Conservation (phyloP, 2,888 invertebrate species). For the Cylloceria caligata region DNA sequence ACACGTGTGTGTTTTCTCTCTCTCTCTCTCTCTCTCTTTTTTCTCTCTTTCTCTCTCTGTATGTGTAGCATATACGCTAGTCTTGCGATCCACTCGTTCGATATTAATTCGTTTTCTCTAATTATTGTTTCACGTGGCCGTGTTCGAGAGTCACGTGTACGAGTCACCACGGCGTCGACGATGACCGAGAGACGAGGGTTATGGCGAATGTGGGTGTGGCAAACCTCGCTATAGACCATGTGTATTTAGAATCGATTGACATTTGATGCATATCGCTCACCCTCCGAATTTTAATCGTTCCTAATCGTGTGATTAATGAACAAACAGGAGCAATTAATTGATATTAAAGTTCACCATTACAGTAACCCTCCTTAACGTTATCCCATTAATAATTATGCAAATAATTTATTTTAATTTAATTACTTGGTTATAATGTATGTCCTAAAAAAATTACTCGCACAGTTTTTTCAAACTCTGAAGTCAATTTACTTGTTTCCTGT, state of each 20-base stretch:
- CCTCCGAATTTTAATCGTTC: slow-evolving; percentile 38
- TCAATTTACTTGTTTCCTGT: no score
- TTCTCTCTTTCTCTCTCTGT: not conserved
- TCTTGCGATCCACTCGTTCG: slow-evolving; percentile 47
- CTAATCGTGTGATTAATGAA: slow-evolving; percentile 40
- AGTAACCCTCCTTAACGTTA: not conserved
- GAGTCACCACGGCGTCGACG: slow-evolving; percentile 26
- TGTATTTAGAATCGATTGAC: slow-evolving; percentile 41
- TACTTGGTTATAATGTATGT: not conserved
- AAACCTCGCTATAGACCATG: not conserved
- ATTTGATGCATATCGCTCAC: slow-evolving; percentile 14
- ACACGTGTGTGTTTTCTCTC: not conserved
- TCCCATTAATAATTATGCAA: not conserved
- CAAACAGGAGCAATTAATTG: slow-evolving; percentile 30
- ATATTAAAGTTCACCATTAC: not conserved
- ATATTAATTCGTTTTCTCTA: slow-evolving; percentile 67
- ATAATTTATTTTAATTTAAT: not conserved
- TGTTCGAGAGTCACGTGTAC: slow-evolving; percentile 51
- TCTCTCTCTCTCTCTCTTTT: not conserved
- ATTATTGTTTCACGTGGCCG: slow-evolving; percentile 63
- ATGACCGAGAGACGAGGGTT: slow-evolving; percentile 11
- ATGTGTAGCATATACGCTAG: not conserved
- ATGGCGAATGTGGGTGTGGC: slow-evolving; percentile 51
- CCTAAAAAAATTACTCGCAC: no score
- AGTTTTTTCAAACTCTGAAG: no score